These are phyloP conservation scores for Drosophila kohkoa DNA, from an alignment of 1,140 invertebrate species.

Conservation along the genomic window DNA sequence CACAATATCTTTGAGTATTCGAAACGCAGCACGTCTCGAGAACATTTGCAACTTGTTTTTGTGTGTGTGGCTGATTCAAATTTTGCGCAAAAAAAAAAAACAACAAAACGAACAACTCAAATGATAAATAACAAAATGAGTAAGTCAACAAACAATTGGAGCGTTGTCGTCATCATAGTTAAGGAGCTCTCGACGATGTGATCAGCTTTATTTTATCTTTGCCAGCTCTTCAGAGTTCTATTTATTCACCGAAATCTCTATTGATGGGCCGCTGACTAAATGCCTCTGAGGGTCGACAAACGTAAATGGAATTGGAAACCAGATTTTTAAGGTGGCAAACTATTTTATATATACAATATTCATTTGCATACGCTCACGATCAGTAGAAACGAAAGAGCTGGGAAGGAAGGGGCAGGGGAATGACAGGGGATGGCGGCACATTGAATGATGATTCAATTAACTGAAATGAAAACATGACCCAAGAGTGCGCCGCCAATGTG, in stretches of 20 bases:
- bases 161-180: conserved; percentile 25
- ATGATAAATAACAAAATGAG: conserved; percentile 19
- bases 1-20: not conserved
- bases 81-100: not conserved
- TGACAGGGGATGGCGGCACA: not conserved
- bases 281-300: not conserved
- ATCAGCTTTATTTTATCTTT: conserved; percentile 2
- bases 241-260: not conserved
- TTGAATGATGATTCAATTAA: conserved; percentile 43
- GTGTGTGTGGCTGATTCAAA: conserved; percentile 1
- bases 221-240: not conserved
- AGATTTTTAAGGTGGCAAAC: conserved; percentile 27
- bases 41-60: conserved; percentile 8
- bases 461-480: conserved; percentile 23
- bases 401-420: not conserved
- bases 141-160: conserved; percentile 22
- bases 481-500: not conserved
- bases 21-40: not conserved
- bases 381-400: not conserved
- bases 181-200: not conserved
- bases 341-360: conserved; percentile 13
- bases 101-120: conserved; percentile 1
- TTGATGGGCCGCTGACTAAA: conserved; percentile 8
- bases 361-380: conserved; percentile 39
- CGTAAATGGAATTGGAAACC: conserved; percentile 27